Percentiles rank a stretch among this genome's conserved stretches.
Conservation (phyloP, 2,888 invertebrate species). For the Harpagoxenus sublaevis region DNA sequence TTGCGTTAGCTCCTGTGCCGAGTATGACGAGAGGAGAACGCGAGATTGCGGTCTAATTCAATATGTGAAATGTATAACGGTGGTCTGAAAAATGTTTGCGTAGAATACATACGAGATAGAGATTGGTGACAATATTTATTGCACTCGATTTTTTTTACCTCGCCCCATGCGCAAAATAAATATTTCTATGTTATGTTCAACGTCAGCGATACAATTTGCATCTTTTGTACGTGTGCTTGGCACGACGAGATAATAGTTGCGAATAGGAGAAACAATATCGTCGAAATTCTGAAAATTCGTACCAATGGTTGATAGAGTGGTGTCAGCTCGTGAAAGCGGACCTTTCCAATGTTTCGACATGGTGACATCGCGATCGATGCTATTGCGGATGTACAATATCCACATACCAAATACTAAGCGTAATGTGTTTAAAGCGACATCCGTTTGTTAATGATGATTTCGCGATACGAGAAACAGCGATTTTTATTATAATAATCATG, state of each 20-base stretch:
- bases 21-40: background rate
- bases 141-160: conserved; percentile 36
- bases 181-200: conserved; percentile 33
- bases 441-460: conserved; percentile 21
- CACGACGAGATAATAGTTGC: conserved; percentile 48
- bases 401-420: background rate
- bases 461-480: background rate
- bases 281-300: conserved; percentile 48
- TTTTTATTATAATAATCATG: conserved; percentile 15
- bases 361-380: conserved; percentile 48
- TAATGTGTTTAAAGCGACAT: conserved; percentile 9
- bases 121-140: conserved; percentile 33
- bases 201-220: conserved; percentile 31
- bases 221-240: conserved; percentile 31
- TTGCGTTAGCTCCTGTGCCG: background rate
- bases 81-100: conserved; percentile 14
- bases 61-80: conserved; percentile 22
- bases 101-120: conserved; percentile 6
- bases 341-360: conserved; percentile 45
- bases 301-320: conserved; percentile 39
- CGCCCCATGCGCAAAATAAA: conserved; percentile 28
- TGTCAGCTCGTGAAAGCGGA: conserved; percentile 44
- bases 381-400: conserved; percentile 15
- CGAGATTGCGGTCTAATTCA: conserved; percentile 36
- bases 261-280: conserved; percentile 51